phyloP scores from a whole-genome alignment of 2,113 vertebrate species.

The Potamarius usumacintae region DNA sequence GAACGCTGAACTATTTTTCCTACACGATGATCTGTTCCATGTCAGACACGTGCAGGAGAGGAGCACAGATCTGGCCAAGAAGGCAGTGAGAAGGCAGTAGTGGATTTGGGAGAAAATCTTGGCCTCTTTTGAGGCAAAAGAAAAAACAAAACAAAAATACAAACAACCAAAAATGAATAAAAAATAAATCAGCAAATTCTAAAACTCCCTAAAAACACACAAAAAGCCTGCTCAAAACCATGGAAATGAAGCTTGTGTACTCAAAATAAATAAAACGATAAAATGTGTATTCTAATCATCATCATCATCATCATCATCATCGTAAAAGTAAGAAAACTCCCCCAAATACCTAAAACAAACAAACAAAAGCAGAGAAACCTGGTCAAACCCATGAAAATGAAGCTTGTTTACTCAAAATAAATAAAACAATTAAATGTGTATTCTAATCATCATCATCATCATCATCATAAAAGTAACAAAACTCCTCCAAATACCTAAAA shows the following conservation, averaged over 20 bases:
- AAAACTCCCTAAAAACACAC: neutral
- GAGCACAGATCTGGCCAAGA: neutral
- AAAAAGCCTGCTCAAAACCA: neutral
- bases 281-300: too few relatives aligned
- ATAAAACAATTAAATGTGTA: too few relatives aligned
- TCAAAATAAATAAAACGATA: too few relatives aligned
- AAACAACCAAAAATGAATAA: neutral
- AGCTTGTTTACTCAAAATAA: too few relatives aligned
- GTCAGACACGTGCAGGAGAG: neutral
- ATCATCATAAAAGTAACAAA: too few relatives aligned
- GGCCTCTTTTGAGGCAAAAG: neutral
- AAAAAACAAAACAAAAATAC: neutral
- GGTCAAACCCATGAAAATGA: too few relatives aligned
- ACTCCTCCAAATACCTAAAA: too few relatives aligned
- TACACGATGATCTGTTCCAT: neutral
- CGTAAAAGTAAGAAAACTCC: too few relatives aligned
- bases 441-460: too few relatives aligned
- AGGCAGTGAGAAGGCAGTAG: too few relatives aligned
- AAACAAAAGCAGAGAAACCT: too few relatives aligned
- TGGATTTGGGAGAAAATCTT: neutral
- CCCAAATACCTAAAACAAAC: neutral
- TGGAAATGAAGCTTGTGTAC: neutral
- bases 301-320: too few relatives aligned
- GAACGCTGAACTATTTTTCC: neutral
- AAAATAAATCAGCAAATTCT: neutral